phyloP scores from a whole-genome alignment of 2,888 invertebrate species.

The Andrena chrysosceles region DNA sequence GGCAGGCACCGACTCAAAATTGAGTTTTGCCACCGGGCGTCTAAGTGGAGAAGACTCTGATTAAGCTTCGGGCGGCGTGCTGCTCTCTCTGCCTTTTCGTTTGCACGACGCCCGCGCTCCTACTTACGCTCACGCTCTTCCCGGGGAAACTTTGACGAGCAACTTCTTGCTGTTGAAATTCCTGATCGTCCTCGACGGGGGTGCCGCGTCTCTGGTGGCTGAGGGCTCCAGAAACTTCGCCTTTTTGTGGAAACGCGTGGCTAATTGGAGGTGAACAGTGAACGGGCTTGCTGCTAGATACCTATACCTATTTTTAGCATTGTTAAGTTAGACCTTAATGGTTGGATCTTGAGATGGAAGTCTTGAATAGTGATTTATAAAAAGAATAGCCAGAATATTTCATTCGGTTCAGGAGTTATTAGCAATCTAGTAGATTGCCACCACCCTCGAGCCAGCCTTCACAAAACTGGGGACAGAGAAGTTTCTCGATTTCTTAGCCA shows the following conservation, averaged over 20 bases:
- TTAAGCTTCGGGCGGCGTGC: conserved; percentile 77
- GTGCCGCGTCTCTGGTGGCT: not conserved
- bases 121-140: conserved; percentile 41
- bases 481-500: not conserved
- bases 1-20: conserved; percentile 81
- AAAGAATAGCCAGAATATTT: not conserved
- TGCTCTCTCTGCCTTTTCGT: conserved; percentile 78
- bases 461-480: not conserved
- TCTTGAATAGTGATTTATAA: not conserved
- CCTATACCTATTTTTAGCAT: not conserved
- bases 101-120: conserved; percentile 39
- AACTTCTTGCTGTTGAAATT: conserved; percentile 41
- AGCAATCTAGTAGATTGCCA: not conserved
- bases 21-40: conserved; percentile 81
- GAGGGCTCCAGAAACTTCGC: not conserved
- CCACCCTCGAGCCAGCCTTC: not conserved
- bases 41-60: conserved; percentile 83
- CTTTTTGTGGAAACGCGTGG: not conserved
- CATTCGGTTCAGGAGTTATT: not conserved
- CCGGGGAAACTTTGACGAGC: conserved; percentile 58
- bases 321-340: not conserved
- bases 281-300: not conserved
- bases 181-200: conserved; percentile 18
- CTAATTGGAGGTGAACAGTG: not conserved
- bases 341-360: no score